Evolutionary conservation across 2,113 vertebrate species (phyloP).

Genomic region (Phrynosoma blainvillii): DNA sequence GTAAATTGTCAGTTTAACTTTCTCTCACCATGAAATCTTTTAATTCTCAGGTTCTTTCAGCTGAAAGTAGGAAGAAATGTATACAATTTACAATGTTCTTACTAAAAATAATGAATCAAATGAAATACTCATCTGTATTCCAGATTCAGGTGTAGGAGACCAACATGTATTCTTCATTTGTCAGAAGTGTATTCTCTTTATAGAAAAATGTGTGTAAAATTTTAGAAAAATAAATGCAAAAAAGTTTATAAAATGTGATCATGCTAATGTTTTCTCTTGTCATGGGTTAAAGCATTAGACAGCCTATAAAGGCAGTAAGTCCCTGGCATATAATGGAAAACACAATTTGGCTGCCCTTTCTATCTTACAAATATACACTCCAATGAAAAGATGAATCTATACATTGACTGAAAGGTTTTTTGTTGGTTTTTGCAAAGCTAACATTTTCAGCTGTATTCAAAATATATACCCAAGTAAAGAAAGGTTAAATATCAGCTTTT

Average conservation of each 20-base stretch:
- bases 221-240: not conserved
- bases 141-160: not conserved
- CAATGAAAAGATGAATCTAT: not conserved
- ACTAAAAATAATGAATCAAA: too few species aligned
- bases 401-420: not conserved
- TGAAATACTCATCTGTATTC: too few species aligned
- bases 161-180: not conserved
- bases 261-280: not conserved
- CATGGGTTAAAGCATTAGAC: not conserved
- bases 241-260: not conserved
- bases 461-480: not conserved
- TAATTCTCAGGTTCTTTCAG: not conserved
- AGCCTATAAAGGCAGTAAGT: not conserved
- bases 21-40: not conserved
- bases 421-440: not conserved
- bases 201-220: not conserved
- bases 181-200: not conserved
- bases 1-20: not conserved
- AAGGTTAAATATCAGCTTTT: conserved; percentile 27
- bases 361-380: not conserved
- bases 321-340: not conserved
- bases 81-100: too few species aligned
- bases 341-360: not conserved
- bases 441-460: not conserved
- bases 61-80: too few species aligned